Evolutionary conservation across 2,888 invertebrate genomes (phyloP).

Genomic region (Ochropleura leucogaster): DNA sequence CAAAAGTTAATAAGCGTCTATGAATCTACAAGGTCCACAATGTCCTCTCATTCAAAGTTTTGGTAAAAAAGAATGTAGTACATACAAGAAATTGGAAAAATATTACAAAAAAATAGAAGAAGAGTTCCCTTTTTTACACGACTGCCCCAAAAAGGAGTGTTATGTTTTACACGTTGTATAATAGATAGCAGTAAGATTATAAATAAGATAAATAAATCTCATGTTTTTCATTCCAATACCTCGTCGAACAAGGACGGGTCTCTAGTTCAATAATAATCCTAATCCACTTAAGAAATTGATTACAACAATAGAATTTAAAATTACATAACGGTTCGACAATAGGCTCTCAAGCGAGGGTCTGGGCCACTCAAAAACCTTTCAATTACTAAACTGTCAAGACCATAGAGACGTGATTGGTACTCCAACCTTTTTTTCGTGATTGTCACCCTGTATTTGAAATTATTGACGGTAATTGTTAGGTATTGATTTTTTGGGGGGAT

Average conservation of each 20-base stretch:
- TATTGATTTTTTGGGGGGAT: slow-evolving; percentile 43
- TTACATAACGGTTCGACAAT: slow-evolving; percentile 74
- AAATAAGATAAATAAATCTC: background rate
- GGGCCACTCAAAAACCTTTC: slow-evolving; percentile 78
- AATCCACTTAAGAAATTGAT: slow-evolving; percentile 55
- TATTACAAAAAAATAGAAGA: too few species aligned
- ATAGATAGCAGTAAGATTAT: too few species aligned
- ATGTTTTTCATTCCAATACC: background rate
- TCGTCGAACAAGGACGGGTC: background rate
- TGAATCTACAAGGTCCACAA: too few species aligned
- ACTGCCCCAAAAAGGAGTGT: too few species aligned
- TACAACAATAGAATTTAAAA: slow-evolving; percentile 70
- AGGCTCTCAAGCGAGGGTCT: slow-evolving; percentile 71
- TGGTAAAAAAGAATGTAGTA: too few species aligned
- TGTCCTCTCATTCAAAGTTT: too few species aligned
- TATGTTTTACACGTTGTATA: too few species aligned
- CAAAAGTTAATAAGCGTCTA: too few species aligned
- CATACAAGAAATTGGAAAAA: too few species aligned
- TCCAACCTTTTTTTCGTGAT: slow-evolving; percentile 57
- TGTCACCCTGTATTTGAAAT: slow-evolving; percentile 60
- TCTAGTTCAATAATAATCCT: slow-evolving; percentile 35
- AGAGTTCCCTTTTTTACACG: too few species aligned
- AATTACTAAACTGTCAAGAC: slow-evolving; percentile 81
- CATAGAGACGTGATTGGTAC: slow-evolving; percentile 66
- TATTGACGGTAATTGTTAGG: slow-evolving; percentile 51